Evolutionary conservation across 2,113 vertebrate species (phyloP).

Genomic region (Pelmatolapia mariae): DNA sequence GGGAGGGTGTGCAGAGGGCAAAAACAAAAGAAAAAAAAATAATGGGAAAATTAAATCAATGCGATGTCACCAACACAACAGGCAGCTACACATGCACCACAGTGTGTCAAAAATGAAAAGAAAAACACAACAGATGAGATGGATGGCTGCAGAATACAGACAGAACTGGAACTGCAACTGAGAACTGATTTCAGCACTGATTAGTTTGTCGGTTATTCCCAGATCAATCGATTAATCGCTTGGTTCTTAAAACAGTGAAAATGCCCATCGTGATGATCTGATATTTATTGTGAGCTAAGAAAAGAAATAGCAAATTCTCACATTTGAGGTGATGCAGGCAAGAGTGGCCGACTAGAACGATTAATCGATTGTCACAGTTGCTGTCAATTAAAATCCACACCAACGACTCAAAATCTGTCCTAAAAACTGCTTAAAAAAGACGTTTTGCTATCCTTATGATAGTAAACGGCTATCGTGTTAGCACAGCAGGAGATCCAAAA

Average conservation of each 20-base stretch:
- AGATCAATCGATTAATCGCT: background rate
- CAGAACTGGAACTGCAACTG: background rate
- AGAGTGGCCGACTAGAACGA: background rate
- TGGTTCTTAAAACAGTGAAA: background rate
- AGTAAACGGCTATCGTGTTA: background rate
- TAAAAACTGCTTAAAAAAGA: background rate
- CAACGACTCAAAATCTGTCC: background rate
- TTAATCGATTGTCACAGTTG: background rate
- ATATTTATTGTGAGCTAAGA: background rate
- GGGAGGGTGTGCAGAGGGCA: background rate
- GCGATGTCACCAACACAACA: slow-evolving; percentile 56
- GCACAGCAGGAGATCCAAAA: background rate
- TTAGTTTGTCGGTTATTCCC: background rate
- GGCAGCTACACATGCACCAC: slow-evolving; percentile 64
- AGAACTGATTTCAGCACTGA: background rate
- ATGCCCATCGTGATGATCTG: background rate
- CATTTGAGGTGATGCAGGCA: background rate
- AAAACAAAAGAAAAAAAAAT: slow-evolving; percentile 57
- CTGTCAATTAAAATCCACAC: background rate
- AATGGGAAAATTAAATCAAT: slow-evolving; percentile 70
- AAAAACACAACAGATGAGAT: slow-evolving; percentile 53
- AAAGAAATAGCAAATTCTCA: background rate
- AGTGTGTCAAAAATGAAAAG: slow-evolving; percentile 41
- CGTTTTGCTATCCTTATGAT: background rate
- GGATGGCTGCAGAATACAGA: slow-evolving; percentile 59